Conservation (phyloP, 1,140 invertebrate species). For the Sycophaga agraensis region DNA sequence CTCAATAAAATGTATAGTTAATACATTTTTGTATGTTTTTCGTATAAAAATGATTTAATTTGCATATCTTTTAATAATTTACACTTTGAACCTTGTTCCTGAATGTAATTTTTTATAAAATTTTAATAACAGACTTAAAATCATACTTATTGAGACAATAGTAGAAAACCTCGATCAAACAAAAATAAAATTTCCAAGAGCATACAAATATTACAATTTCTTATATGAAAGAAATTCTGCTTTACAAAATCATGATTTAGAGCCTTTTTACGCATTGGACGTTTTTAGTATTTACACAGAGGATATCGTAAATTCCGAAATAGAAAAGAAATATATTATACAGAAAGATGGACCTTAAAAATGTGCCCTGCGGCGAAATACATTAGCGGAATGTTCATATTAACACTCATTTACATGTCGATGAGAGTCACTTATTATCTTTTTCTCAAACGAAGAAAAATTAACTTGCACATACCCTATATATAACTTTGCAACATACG, state of each 20-base stretch:
- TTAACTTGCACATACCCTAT: constrained; percentile 47
- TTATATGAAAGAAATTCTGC: not conserved
- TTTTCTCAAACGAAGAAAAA: constrained; percentile 13
- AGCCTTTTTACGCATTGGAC: not conserved
- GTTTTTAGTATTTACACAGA: constrained; percentile 12
- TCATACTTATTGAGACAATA: not conserved
- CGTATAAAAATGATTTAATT: too few species aligned
- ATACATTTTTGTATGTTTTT: too few species aligned
- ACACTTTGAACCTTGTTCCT: not conserved
- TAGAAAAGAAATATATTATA: constrained; percentile 25
- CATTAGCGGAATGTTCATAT: constrained; percentile 21
- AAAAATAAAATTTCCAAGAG: constrained; percentile 9
- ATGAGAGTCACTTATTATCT: constrained; percentile 1
- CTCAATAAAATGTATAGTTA: not conserved
- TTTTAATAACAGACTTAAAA: too few species aligned
- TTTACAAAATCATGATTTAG: constrained; percentile 1
- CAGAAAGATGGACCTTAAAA: not conserved
- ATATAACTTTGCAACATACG: constrained; percentile 32
- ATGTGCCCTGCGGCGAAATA: constrained; percentile 2
- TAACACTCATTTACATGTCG: not conserved
- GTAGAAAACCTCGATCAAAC: constrained; percentile 10
- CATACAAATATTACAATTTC: not conserved
- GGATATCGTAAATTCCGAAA: constrained; percentile 2
- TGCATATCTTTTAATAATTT: too few species aligned
- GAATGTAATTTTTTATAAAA: not conserved